Base-by-base conservation (phyloP, 2,113 vertebrate genomes). In the Hypomesus transpacificus region DNA sequence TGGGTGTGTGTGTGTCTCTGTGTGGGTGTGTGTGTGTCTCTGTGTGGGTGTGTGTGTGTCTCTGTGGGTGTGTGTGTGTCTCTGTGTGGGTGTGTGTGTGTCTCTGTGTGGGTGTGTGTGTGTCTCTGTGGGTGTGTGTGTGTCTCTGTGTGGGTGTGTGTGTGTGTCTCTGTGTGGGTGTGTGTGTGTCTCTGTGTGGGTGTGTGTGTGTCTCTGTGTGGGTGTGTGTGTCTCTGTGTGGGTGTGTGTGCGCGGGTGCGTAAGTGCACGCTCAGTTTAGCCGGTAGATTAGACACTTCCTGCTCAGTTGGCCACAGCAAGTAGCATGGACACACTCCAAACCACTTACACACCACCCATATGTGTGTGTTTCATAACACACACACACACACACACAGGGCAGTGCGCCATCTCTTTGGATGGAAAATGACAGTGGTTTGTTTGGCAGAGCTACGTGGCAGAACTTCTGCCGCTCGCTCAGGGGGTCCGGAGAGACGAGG, bases 251-350 rank as follows among this genome's bases (percentile, higher is more conserved):
- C n/a, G n/a, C n/a, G n/a, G n/a, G n/a, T 64, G 69, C 62, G 64
- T 70, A 31, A 50, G 71, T 17, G 5, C 62, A 7, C 66, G 77
- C 28, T 68, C 63, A 54, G 50, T 69, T 71, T 69, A 85, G 75
- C 74, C 50, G 9, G 68, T 71, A 82, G 83, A 89, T 87, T 85
- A 81, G 82, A 86, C 72, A 75, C 75, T 86, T 87, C 85, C 87
- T 86, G 84, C 74, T 85, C 79, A 69, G 80, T 78, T 77, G 77
- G 77, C 83, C 75, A 74, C 82, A 78, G 81, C 75, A 80, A 81
- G 81, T 66, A 80, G 70, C 24, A 4, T 79, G 81, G 77, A 82
- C 63, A 24, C 53, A 58, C 72, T 86, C 79, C 83, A 88, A 82
- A 76, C 77, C 83, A 66, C 77, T 22, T 14, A 39, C 17, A 6